These are phyloP conservation scores for Corythornis madagascariensis DNA, from an alignment of 2,113 vertebrate genomes.

Conservation along the genomic window DNA sequence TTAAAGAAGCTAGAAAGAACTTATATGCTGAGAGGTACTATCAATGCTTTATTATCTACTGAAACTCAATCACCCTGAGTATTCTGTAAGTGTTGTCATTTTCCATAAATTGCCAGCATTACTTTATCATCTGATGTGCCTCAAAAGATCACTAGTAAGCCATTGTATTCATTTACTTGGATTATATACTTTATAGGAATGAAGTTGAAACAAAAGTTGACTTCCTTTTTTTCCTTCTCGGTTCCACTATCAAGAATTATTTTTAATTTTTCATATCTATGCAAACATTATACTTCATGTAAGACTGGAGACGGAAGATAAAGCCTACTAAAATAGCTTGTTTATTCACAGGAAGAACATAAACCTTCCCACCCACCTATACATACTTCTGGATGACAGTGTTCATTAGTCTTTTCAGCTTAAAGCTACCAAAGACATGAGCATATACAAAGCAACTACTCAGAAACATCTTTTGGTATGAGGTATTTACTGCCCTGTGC, in stretches of 20 bases:
- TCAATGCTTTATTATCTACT: neutral
- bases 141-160: neutral
- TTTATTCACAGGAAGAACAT: neutral
- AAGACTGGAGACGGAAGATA: neutral
- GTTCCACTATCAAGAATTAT: neutral
- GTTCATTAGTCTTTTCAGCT: neutral
- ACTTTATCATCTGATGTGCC: neutral
- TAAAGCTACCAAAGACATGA: neutral
- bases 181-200: neutral
- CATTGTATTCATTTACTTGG: neutral
- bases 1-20: neutral
- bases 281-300: neutral
- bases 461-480: neutral
- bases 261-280: neutral
- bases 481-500: neutral
- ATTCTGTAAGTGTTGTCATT: neutral
- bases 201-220: neutral
- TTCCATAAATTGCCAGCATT: neutral
- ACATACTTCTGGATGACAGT: neutral
- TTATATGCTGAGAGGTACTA: neutral
- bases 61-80: neutral
- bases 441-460: neutral
- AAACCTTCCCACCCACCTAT: neutral
- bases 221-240: constrained; percentile 12
- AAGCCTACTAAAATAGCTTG: neutral